Conservation (phyloP, 2,113 vertebrate species). For the Fulmarus glacialis region DNA sequence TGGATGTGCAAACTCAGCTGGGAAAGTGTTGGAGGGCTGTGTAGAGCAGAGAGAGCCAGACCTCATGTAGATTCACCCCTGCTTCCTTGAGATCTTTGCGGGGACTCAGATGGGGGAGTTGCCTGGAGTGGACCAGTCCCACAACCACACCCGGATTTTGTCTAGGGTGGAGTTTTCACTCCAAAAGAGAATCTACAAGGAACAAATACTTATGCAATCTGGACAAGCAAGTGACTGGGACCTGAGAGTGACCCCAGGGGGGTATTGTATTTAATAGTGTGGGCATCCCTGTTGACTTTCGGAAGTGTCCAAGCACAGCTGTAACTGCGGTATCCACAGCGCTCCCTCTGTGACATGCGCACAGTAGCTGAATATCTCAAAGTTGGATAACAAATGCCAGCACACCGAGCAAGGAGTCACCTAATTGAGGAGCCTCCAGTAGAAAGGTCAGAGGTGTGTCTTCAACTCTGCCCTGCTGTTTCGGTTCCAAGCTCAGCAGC, state of each 20-base stretch:
- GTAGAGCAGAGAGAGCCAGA: neutral
- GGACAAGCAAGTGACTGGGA: neutral
- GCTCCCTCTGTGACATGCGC: neutral
- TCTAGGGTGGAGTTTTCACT: neutral
- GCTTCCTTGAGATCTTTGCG: neutral
- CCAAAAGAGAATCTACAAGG: neutral
- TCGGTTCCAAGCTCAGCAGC: neutral
- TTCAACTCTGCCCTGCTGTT: neutral
- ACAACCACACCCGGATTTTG: neutral
- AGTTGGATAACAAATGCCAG: neutral
- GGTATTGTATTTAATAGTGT: neutral
- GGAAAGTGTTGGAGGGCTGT: neutral
- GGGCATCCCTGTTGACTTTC: neutral
- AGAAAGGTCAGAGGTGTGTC: neutral
- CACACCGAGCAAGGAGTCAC: neutral
- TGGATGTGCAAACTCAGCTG: neutral
- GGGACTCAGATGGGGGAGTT: neutral
- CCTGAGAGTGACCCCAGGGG: neutral
- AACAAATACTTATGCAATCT: neutral
- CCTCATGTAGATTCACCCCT: neutral
- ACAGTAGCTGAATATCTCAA: neutral
- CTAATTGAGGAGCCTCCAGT: fast-evolving
- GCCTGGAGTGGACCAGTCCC: neutral
- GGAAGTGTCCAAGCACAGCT: neutral
- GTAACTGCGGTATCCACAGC: neutral